Base-by-base conservation (phyloP, 2,797 vertebrate genomes). In the Acrossocheilus fasciatus region DNA sequence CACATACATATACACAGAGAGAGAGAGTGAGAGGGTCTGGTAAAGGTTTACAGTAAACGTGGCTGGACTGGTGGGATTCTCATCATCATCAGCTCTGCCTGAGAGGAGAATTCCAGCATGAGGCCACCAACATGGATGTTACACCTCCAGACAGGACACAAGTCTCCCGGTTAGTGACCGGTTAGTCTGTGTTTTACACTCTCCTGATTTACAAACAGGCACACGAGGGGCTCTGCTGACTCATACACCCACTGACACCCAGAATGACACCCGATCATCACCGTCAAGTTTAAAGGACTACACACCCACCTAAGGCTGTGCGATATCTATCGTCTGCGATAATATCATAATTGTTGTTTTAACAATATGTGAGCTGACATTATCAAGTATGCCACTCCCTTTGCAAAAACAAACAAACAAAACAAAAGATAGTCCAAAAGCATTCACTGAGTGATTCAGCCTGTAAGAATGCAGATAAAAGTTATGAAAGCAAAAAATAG, bases 81-180 rank as follows among this genome's bases (percentile, higher is more conserved):
- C 86, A 87, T 85, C 41, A 43, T 86, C 83, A 85, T 85, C 34
- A 43, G 59, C 79, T 52, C n/a, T 83, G 75, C 82, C 26, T n/a
- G 6, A 34, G 69, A 80, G 62, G 69, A 86, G 47, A 87, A 84
- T 83, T 86, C 80, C 82, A 81, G 52, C 77, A 87, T 20, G 14
- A 82, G 74, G 68, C 84, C 39, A 82, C 86, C 87, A 88, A 83
- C 76, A 30, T 68, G 50, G 73, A 82, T 36, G 72, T 50, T 12
- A 74, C 43, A 77, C 43, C 68, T 83, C 82, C 62, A 86, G 74
- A 83, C 43, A 62, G 18, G 34, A 41, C 10, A 34, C 39, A 83
- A 30, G 30, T 86, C 75, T 86, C 68, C 82, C 39, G 80, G 80
- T 81, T 83, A 76, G 70, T 76, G 70, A 47, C 23, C 80, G 1